Evolutionary conservation across 2,113 vertebrate species (phyloP), one percentile per base, ranked within the genome.

Genomic region (Eira barbara): DNA sequence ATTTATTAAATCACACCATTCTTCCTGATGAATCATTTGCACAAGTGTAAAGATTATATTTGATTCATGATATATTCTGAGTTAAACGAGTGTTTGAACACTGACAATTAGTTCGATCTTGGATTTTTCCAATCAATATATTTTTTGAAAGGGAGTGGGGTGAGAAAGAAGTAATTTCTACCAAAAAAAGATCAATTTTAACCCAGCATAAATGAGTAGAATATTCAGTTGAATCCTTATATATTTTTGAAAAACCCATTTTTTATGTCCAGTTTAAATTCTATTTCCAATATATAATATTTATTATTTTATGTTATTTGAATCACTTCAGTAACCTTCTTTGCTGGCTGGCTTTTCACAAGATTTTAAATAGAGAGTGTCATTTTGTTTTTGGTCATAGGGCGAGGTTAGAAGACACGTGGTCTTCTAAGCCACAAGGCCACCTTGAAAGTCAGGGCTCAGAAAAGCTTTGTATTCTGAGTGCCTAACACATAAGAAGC

Each of bases 1-100:
- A 57, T 83, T 89, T 94, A 89, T 89, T 92, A 94, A 96, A 71
- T 55, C 49, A 27, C 13, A 45, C 17, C 63, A 65, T 69, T 73
- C 25, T 96, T 89, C 20, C 59, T 10, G 2, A n/a, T 55, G 74
- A 86, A 17, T 92, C 47, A 79, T 74, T 95, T 78, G 25, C 34
- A 74, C 29, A 52, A 89, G 25, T 42, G 80, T 52, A 89, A 91
- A 90, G 61, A 7, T 36, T 87, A 80, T 74, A 57, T 91, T 94
- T 78, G 52, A 71, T 95, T 94, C 69, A 76, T 36, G 42, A 18
- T 45, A 76, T 49, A 83, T 52, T 65, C 74, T 59, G 55, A 87
- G 17, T 83, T 55, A 87, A 94, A 45, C 0, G 92, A 80, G 15
- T 25, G 12, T 88, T 80, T 92, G 55, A 96, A 71, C 6, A 55